phyloP scores from a whole-genome alignment of 2,888 invertebrate genomes.

The Megalurothrips usitatus region DNA sequence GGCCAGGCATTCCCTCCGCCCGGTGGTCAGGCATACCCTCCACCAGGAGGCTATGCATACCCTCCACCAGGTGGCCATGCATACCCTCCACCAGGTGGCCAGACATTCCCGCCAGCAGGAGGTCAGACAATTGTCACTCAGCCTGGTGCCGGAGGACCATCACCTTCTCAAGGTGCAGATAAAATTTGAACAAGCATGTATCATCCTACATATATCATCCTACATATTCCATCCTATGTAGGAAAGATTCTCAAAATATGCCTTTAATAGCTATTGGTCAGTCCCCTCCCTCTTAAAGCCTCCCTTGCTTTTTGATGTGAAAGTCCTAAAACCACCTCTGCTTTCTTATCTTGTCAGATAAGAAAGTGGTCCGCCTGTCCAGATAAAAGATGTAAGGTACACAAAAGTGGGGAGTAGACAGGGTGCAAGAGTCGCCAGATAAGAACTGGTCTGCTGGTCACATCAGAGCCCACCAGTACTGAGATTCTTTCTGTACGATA shows the following conservation, averaged over 20 bases:
- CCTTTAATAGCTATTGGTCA: background rate
- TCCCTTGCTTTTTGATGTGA: background rate
- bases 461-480: background rate
- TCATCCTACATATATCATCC: background rate
- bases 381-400: background rate
- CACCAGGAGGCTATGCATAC: constrained; percentile 36
- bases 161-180: background rate
- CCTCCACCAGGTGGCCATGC: constrained; percentile 30
- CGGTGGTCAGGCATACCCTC: constrained; percentile 38
- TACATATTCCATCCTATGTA: background rate
- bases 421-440: background rate
- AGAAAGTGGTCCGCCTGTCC: background rate
- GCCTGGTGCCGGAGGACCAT: background rate
- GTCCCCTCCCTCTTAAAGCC: background rate
- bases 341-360: background rate
- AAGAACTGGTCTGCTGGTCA: background rate
- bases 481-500: background rate
- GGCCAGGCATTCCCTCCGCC: constrained; percentile 46
- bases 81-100: constrained; percentile 35
- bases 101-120: constrained; percentile 28
- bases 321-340: background rate
- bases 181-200: background rate
- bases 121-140: background rate
- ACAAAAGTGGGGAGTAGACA: background rate
- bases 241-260: background rate